phyloP scores from a whole-genome alignment of 1,140 invertebrate species.

The Thereuonema tuberculata region DNA sequence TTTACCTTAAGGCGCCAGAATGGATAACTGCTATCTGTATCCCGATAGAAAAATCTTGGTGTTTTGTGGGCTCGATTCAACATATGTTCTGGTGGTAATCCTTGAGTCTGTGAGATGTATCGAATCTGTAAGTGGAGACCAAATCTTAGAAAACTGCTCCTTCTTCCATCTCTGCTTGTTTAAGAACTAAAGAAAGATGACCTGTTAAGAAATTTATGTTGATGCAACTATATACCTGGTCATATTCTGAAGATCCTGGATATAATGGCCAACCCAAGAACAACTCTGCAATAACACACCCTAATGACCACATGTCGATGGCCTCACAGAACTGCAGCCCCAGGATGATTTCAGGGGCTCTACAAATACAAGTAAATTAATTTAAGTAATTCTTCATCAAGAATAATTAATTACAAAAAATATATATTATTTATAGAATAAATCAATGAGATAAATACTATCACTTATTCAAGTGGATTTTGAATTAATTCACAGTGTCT shows the following conservation, averaged over 20 bases:
- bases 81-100: constrained; percentile 95
- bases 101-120: constrained; percentile 80
- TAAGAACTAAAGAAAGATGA: too few relatives aligned
- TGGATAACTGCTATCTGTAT: constrained; percentile 89
- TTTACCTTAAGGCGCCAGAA: constrained; percentile 85
- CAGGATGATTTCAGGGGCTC: constrained; percentile 97
- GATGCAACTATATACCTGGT: too few relatives aligned
- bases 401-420: too few relatives aligned
- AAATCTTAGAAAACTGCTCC: too few relatives aligned
- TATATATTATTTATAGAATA: too few relatives aligned
- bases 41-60: constrained; percentile 94
- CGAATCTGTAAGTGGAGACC: too few relatives aligned
- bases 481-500: too few relatives aligned
- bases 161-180: too few relatives aligned
- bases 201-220: too few relatives aligned
- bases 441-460: too few relatives aligned
- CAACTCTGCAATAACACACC: constrained; percentile 97
- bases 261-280: constrained; percentile 99
- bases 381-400: not conserved
- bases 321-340: constrained; percentile 97
- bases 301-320: constrained; percentile 99
- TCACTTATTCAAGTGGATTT: not conserved
- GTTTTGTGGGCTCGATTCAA: constrained; percentile 98
- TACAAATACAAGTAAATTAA: constrained; percentile 27
- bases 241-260: constrained; percentile 98